phyloP scores from a whole-genome alignment of 2,113 vertebrate species.

The Paedocypris sp. region DNA sequence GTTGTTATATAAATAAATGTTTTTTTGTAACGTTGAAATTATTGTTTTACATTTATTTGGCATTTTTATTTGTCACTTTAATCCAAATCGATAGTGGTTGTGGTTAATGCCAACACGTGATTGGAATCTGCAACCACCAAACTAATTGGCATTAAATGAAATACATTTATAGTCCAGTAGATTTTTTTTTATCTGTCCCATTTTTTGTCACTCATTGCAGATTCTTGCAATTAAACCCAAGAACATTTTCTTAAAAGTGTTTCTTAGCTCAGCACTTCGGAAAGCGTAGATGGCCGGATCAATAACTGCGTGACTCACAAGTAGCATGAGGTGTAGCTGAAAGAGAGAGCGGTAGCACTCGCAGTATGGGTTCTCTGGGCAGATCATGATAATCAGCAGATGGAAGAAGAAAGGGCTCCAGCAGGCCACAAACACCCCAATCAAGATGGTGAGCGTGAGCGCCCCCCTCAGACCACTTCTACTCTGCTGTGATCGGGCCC shows the following conservation, averaged over 20 bases:
- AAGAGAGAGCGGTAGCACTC: conserved; percentile 87
- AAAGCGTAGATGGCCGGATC: conserved; percentile 93
- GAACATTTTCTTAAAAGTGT: conserved; percentile 77
- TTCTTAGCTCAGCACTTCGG: conserved; percentile 73
- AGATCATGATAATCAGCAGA: conserved; percentile 74
- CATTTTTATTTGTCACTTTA: no score
- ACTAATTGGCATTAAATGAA: no score
- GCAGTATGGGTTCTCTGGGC: conserved; percentile 84
- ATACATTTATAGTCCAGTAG: not conserved
- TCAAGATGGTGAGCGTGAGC: conserved; percentile 80
- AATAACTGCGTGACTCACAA: conserved; percentile 83
- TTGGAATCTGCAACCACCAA: no score
- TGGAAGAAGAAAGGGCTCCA: conserved; percentile 90
- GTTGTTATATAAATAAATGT: no score
- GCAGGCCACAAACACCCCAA: conserved; percentile 82
- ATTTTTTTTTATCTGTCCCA: not conserved
- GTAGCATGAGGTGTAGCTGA: conserved; percentile 74
- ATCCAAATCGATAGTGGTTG: no score
- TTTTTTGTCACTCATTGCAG: conserved; percentile 1
- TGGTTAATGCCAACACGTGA: no score
- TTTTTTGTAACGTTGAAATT: no score
- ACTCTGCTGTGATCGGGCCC: conserved; percentile 36
- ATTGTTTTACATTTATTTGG: no score
- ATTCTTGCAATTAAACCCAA: conserved; percentile 40
- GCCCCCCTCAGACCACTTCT: conserved; percentile 71